Evolutionary conservation across 2,113 vertebrate species (phyloP).

Genomic region (Struthio camelus): DNA sequence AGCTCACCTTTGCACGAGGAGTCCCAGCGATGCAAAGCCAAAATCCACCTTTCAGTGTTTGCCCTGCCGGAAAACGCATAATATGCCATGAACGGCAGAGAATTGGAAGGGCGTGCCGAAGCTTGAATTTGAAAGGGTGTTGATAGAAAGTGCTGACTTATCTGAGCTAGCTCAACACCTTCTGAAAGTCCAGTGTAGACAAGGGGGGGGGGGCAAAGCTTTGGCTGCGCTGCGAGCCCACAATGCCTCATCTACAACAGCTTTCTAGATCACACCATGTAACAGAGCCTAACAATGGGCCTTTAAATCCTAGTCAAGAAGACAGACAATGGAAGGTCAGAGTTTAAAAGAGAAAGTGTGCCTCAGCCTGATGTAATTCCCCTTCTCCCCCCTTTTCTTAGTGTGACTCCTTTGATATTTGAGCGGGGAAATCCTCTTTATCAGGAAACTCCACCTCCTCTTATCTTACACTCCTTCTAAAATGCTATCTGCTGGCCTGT

Average conservation of each 20-base stretch:
- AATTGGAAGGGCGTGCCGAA: accelerated
- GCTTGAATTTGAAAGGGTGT: neutral
- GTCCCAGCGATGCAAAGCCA: accelerated
- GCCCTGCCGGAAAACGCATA: neutral
- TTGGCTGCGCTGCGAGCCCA: neutral
- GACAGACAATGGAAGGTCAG: conserved; percentile 64
- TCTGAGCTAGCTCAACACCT: neutral
- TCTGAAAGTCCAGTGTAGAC: neutral
- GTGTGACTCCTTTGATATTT: conserved; percentile 71
- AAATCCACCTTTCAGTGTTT: neutral
- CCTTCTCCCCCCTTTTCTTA: conserved; percentile 49
- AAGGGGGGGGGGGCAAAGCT: neutral
- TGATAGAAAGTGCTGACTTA: conserved; percentile 33
- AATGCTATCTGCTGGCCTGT: neutral
- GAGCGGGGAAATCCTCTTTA: conserved; percentile 76
- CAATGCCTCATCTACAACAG: neutral
- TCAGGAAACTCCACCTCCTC: conserved; percentile 66
- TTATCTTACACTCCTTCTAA: conserved; percentile 45
- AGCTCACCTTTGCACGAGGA: neutral
- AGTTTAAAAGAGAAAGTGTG: conserved; percentile 64
- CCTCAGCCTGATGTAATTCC: conserved; percentile 67
- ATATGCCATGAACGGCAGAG: neutral
- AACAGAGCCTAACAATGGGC: conserved; percentile 45
- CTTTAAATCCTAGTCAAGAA: conserved; percentile 64
- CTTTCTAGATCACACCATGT: conserved; percentile 48